Base-by-base conservation (phyloP, 1,140 invertebrate genomes). In the Neuroterus valhalla region DNA sequence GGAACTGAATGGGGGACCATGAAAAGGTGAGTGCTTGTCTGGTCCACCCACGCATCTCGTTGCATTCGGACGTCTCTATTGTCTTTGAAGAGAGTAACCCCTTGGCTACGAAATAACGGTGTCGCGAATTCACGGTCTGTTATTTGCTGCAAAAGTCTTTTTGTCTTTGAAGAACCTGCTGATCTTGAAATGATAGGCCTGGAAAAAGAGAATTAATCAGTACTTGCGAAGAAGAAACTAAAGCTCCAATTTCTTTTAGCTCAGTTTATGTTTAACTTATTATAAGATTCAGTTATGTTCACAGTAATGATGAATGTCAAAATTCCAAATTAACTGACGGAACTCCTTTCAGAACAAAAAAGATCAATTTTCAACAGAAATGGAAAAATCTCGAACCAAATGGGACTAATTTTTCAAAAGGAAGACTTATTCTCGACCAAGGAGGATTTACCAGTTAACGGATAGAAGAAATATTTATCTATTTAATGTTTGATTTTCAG, bases 61-160 rank as follows among this genome's bases (percentile, higher is more conserved):
- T 76, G 76, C 78, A 79, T 84, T 84, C 75, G 78, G 78, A 82
- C 78, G 76, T 80, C 78, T 84, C 80, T 85, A 85, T 85, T 85
- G 82, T 84, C 81, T 85, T 82, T 82, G 69, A 66, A 72, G 42
- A 19, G 72, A 70, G 72, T 62, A 75, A 72, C n/a, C 66, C 76
- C 55, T 72, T 75, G 50, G 76, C 78, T 78, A 79, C 77, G 71
- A 80, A 78, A 78, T 80, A 80, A 80, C 78, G 79, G 77, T 71
- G 46, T 70, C 52, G 23, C 52, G 31, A 14, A 62, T 62, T 62
- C 52, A 62, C 52, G 52, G 21, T 62, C 52, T 62, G 52, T 31
- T 31, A 62, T 62, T 62, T 62, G 52, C 21, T 62, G 52, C 23
- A 31, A 62, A 62, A 3, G 15, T 62, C 21, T 26, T 31, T 62